These are phyloP conservation scores for Myotis daubentonii DNA, from an alignment of 2,797 vertebrate species.

Conservation along the genomic window DNA sequence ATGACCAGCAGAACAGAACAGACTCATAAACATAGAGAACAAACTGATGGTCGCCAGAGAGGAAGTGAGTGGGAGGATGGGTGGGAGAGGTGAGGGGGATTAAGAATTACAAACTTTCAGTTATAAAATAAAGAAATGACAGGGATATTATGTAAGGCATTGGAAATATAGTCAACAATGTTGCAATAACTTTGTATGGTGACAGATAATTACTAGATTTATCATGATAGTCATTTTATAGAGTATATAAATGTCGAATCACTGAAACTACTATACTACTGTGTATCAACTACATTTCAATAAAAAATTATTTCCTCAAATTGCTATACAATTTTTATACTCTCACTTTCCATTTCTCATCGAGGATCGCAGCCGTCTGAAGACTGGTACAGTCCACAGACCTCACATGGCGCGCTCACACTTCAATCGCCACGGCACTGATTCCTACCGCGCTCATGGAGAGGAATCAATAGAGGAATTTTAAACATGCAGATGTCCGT, in stretches of 20 bases:
- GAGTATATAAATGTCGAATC: background rate
- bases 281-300: background rate
- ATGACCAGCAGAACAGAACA: background rate
- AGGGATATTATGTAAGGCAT: background rate
- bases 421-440: background rate
- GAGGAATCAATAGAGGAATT: background rate
- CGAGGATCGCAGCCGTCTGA: background rate
- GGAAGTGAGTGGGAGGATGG: background rate
- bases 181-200: background rate
- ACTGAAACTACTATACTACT: background rate
- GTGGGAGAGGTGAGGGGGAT: background rate
- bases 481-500: constrained; percentile 54
- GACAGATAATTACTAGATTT: background rate
- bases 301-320: background rate
- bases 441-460: background rate
- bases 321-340: background rate
- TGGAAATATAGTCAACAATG: background rate
- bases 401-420: background rate
- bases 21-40: background rate
- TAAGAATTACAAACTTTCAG: background rate
- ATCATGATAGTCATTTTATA: background rate
- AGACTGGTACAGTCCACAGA: background rate
- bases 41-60: background rate
- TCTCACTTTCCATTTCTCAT: background rate
- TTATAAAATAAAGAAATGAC: background rate